A percentile compares a stretch with the other conserved stretches of the same genome.
Evolutionary conservation across 2,113 vertebrate genomes (phyloP).

Genomic region (Martes martes): DNA sequence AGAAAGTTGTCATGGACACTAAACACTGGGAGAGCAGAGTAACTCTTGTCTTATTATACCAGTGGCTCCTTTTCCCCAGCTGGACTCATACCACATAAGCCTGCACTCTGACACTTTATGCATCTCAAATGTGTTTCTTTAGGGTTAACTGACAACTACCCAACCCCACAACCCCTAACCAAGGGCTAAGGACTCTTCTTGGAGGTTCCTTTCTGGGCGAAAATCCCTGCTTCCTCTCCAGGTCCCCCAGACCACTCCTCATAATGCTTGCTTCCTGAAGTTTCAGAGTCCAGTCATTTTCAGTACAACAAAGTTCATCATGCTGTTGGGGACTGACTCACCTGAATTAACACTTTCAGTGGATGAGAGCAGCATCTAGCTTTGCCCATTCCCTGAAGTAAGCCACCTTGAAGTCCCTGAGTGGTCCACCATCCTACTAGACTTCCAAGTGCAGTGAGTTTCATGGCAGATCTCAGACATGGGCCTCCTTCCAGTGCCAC

Average conservation of each 20-base stretch:
- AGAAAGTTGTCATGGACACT: background rate
- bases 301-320: background rate
- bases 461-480: background rate
- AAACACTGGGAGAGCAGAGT: background rate
- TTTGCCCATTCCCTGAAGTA: background rate
- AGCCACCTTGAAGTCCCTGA: background rate
- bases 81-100: background rate
- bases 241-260: background rate
- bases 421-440: background rate
- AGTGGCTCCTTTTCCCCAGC: background rate
- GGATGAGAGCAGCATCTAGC: background rate
- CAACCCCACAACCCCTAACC: background rate
- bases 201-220: too few species aligned
- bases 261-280: too few species aligned
- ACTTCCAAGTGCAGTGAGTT: background rate
- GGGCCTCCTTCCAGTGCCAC: background rate
- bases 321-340: background rate
- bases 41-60: background rate
- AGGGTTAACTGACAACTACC: background rate
- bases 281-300: background rate
- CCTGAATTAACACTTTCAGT: background rate
- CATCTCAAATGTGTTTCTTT: background rate
- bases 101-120: background rate
- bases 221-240: background rate
- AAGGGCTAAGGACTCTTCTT: background rate